A percentile compares a stretch with the other conserved stretches of the same genome.
Evolutionary conservation across 2,888 invertebrate genomes (phyloP).

Genomic region (Eilema depressum): DNA sequence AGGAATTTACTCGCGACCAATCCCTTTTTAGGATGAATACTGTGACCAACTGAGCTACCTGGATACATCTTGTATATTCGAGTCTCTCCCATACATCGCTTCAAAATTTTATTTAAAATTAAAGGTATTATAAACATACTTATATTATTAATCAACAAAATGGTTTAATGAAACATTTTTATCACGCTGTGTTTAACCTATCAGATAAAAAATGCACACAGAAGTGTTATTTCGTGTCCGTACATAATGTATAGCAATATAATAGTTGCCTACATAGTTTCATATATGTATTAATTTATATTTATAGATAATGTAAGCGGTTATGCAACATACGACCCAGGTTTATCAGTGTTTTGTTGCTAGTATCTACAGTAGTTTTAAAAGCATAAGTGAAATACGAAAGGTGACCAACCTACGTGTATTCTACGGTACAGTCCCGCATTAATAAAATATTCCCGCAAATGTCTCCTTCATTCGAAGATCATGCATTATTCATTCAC

Average conservation of each 20-base stretch:
- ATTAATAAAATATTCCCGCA: background rate
- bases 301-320: background rate
- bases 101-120: no score
- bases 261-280: background rate
- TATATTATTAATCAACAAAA: background rate
- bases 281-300: background rate
- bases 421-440: background rate
- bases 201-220: background rate
- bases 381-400: background rate
- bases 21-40: no score
- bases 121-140: background rate
- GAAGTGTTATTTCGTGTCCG: background rate
- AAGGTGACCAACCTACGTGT: background rate
- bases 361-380: constrained; percentile 5
- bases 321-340: constrained; percentile 13
- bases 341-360: constrained; percentile 6
- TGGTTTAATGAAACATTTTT: background rate
- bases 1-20: no score
- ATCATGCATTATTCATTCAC: no score
- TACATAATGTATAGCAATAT: background rate
- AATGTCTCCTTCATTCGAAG: no score
- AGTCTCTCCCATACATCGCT: no score
- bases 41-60: no score
- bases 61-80: no score
- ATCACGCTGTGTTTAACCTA: background rate